Percentiles rank a stretch among this genome's conserved stretches.
phyloP scores from a whole-genome alignment of 2,113 vertebrate species.

The Nerophis lumbriciformis region DNA sequence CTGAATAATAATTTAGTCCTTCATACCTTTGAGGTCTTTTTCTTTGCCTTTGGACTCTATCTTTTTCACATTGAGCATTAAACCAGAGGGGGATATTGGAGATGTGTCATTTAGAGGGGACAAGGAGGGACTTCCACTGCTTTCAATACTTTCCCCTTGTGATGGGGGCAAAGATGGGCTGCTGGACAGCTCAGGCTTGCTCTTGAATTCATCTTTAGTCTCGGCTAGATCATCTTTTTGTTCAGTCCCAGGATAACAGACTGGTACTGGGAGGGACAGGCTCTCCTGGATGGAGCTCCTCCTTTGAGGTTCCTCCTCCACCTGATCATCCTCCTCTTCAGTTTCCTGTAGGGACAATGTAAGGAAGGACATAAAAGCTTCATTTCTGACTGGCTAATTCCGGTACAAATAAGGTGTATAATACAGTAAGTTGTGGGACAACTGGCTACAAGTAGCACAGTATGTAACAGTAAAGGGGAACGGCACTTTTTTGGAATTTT shows the following conservation, averaged over 20 bases:
- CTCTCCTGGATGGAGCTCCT: slow-evolving; percentile 74
- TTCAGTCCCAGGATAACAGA: slow-evolving; percentile 56
- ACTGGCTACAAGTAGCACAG: too few relatives aligned
- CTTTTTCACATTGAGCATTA: slow-evolving; percentile 74
- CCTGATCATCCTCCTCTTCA: slow-evolving; percentile 54
- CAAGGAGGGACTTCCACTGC: slow-evolving; percentile 54
- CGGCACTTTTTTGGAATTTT: too few relatives aligned
- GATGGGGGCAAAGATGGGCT: slow-evolving; percentile 74
- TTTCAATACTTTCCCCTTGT: slow-evolving; percentile 68
- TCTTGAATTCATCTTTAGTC: slow-evolving; percentile 56
- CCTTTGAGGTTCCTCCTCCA: slow-evolving; percentile 61
- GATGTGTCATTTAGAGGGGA: slow-evolving; percentile 67
- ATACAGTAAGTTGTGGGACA: neutral
- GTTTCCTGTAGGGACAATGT: slow-evolving; percentile 53
- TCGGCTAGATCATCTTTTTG: slow-evolving; percentile 61
- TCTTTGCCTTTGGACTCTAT: slow-evolving; percentile 82
- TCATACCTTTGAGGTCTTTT: slow-evolving; percentile 80
- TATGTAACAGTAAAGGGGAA: neutral
- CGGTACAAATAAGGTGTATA: neutral
- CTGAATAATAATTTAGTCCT: slow-evolving; percentile 9
- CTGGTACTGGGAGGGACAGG: slow-evolving; percentile 51
- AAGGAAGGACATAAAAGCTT: slow-evolving; percentile 25
- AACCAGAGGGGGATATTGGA: slow-evolving; percentile 71
- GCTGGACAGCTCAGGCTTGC: slow-evolving; percentile 71
- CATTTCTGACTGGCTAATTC: slow-evolving; percentile 3